A percentile compares a stretch with the other conserved stretches of the same genome.
These are phyloP conservation scores for Karalla daura DNA, from an alignment of 2,797 vertebrate genomes.

Conservation along the genomic window DNA sequence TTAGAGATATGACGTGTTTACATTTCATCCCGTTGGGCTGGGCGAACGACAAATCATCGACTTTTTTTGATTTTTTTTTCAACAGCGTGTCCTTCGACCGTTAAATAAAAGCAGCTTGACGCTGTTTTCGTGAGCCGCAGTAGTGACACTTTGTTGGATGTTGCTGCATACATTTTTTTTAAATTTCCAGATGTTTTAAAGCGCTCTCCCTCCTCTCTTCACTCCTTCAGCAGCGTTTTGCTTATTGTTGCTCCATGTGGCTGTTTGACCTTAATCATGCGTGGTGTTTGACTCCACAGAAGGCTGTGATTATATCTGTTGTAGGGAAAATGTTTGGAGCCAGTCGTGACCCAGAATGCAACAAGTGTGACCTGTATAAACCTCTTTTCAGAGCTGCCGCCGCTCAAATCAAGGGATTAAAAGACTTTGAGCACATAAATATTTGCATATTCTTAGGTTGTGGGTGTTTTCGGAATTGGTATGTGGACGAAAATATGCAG, in stretches of 20 bases:
- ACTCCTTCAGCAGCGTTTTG: no score
- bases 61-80: neutral
- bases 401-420: no score
- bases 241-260: neutral
- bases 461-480: no score
- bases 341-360: no score
- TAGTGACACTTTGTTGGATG: neutral
- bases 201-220: neutral
- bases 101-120: neutral
- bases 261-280: slow-evolving; percentile 2
- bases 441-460: no score
- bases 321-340: neutral
- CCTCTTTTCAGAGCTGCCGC: no score
- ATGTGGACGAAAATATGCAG: no score
- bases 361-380: no score
- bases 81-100: neutral
- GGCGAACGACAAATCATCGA: neutral
- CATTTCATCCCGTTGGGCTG: neutral
- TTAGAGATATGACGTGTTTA: neutral
- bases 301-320: neutral
- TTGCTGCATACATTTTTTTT: neutral
- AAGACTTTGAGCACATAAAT: no score
- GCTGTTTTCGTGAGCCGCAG: neutral
- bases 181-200: neutral
- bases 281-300: neutral